Evolutionary conservation across 2,797 vertebrate species (phyloP).

Genomic region (Xenops minutus): DNA sequence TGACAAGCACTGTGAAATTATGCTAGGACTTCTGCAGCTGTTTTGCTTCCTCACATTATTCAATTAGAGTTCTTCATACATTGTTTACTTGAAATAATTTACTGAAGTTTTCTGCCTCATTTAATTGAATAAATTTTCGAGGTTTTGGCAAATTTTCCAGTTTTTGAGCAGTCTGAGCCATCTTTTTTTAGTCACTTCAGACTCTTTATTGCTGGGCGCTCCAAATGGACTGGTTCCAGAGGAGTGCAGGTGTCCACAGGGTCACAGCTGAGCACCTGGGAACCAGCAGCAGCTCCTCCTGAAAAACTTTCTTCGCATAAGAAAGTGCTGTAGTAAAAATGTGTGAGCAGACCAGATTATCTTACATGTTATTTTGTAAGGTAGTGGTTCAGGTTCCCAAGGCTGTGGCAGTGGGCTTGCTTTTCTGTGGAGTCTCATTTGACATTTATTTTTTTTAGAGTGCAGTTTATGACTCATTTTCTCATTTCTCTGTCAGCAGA

Average conservation of each 20-base stretch:
- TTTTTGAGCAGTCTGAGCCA: background rate
- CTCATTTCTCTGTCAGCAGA: background rate
- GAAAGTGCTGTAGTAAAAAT: background rate
- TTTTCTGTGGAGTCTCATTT: background rate
- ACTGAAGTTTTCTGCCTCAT: background rate
- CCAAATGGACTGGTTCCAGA: background rate
- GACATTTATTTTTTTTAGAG: background rate
- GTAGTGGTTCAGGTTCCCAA: background rate
- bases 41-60: background rate
- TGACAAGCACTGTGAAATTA: background rate
- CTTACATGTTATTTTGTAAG: accelerated
- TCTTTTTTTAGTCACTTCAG: background rate
- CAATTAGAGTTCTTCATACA: background rate
- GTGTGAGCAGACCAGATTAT: background rate
- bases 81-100: background rate
- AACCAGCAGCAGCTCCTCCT: background rate
- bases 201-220: background rate
- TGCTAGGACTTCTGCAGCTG: background rate
- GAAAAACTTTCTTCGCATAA: background rate
- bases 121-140: background rate
- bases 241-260: background rate
- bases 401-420: background rate
- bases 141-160: background rate
- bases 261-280: background rate
- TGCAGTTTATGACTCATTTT: background rate